A percentile compares a stretch with the other conserved stretches of the same genome.
These are phyloP conservation scores for Bettongia penicillata DNA, from an alignment of 2,113 vertebrate genomes.

Conservation along the genomic window DNA sequence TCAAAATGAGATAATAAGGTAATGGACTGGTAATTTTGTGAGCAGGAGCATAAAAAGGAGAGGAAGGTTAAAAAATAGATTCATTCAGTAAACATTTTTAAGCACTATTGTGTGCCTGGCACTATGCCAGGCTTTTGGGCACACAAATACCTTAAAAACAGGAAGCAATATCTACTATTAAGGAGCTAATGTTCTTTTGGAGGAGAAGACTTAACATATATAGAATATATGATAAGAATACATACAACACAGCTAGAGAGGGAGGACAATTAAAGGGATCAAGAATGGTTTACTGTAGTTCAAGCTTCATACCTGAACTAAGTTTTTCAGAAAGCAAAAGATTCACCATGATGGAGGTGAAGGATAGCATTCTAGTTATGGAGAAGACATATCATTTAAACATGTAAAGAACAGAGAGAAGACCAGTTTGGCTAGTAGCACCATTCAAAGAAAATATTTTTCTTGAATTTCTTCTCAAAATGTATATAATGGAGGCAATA, in stretches of 20 bases:
- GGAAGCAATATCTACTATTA: background rate
- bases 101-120: background rate
- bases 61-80: no score
- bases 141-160: background rate
- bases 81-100: background rate
- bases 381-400: background rate
- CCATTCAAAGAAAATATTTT: background rate
- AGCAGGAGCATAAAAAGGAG: no score
- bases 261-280: no score
- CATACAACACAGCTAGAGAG: no score
- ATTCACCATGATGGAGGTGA: background rate
- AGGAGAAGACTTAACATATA: no score
- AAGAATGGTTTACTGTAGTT: background rate
- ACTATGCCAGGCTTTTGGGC: background rate
- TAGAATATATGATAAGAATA: no score
- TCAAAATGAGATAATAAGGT: no score
- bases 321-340: background rate
- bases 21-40: no score
- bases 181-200: background rate
- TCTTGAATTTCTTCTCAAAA: background rate
- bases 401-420: background rate
- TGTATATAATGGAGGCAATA: background rate
- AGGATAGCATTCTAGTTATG: background rate
- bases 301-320: background rate
- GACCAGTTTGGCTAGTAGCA: background rate